phyloP scores from a whole-genome alignment of 2,113 vertebrate genomes.

The Trichomycterus rosablanca region DNA sequence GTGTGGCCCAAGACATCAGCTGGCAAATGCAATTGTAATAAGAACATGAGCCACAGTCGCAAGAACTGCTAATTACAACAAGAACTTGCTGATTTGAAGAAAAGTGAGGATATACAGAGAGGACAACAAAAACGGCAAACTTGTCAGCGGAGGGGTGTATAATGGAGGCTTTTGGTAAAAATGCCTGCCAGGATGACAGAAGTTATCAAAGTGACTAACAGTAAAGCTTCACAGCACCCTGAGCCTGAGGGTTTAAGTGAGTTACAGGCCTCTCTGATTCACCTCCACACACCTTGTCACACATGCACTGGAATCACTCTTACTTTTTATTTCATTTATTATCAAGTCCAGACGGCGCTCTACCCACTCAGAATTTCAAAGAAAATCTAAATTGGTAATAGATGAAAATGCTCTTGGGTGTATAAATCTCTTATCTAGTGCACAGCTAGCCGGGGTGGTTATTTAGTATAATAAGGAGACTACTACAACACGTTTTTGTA shows the following conservation, averaged over 20 bases:
- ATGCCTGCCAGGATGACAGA: neutral
- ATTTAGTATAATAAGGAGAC: too few species aligned
- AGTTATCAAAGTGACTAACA: slow-evolving; percentile 9
- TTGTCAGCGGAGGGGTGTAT: neutral
- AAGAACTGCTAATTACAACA: slow-evolving; percentile 43
- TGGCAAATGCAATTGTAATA: slow-evolving; percentile 67
- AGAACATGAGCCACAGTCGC: slow-evolving; percentile 54
- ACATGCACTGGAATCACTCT: neutral
- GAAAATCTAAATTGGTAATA: slow-evolving; percentile 10
- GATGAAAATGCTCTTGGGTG: neutral
- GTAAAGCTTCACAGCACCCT: neutral
- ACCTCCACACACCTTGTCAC: slow-evolving; percentile 2
- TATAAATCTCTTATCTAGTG: too few species aligned
- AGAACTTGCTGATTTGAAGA: slow-evolving; percentile 24
- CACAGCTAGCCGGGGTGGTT: too few species aligned
- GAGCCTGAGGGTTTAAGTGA: slow-evolving; percentile 5
- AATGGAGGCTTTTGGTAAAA: too few species aligned
- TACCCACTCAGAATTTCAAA: slow-evolving; percentile 20
- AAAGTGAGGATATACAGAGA: slow-evolving; percentile 1
- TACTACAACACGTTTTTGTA: too few species aligned
- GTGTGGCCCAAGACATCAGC: slow-evolving; percentile 46
- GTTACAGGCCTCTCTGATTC: slow-evolving; percentile 13
- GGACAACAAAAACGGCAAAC: neutral
- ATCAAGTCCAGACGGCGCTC: too few species aligned
- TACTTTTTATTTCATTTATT: slow-evolving; percentile 17